Evolutionary conservation across 2,797 vertebrate species (phyloP), one percentile per base, ranked within the genome.

Genomic region (Hypotaenidia philippensis): DNA sequence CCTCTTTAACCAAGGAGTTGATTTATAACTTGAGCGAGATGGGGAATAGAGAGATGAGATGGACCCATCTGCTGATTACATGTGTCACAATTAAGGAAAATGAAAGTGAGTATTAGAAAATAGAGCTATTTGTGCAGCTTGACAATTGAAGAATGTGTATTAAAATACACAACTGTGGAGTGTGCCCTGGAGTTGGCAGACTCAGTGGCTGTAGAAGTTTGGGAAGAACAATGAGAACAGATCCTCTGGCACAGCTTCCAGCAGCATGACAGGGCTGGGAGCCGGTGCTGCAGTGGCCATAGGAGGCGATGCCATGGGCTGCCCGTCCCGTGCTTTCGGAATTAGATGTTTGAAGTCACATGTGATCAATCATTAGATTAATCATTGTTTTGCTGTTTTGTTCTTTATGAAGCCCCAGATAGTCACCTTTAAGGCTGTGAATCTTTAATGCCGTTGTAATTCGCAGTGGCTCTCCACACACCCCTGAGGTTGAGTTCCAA

Each of bases 361-460:
- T 23, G 16, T 3, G 6, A 91, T 94, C 57, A 76, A 26, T 90
- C 56, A 29, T 70, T 59, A 32, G 17, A 63, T 93, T 92, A 87
- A 83, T 84, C 47, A 52, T 21, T 53, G 64, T 22, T 90, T 59
- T 78, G 40, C 74, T 82, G 25, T 6, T 59, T 71, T 80, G 40
- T 72, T 50, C 92, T 95, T 85, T 82, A 70, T 87, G 59, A 90
- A 87, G 41, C 32, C 71, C 32, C 47, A 83, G 63, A 68, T 77
- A 79, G 3, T 79, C 53, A 64, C 22, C 45, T 60, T 77, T 64
- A 49, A 83, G 16, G 40, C 56, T 79, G 15, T 85, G 38, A 75
- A 49, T 83, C 88, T 90, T 91, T 70, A 84, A 49, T 47, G 18
- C 10, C 2, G 6, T 36, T 96, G 82, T 49, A 83, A 89, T 80